A percentile compares a stretch with the other conserved stretches of the same genome.
These are phyloP conservation scores for Ophraella communa DNA, from an alignment of 2,888 invertebrate species.

Conservation along the genomic window DNA sequence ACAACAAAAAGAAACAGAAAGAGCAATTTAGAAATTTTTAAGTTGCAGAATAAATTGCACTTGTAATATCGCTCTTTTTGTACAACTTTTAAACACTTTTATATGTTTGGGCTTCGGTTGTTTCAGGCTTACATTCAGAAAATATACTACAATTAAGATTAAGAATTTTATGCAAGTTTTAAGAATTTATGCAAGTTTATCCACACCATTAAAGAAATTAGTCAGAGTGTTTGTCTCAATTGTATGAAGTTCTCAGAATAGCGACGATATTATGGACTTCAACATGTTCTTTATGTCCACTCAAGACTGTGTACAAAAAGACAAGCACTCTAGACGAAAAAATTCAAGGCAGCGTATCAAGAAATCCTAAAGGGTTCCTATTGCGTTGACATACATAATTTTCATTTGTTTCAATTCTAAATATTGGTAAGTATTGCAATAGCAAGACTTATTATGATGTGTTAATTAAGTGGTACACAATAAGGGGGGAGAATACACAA, in stretches of 20 bases:
- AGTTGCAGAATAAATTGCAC: background rate
- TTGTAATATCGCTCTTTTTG: conserved; percentile 10
- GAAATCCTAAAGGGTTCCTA: conserved; percentile 1
- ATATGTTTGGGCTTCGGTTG: conserved; percentile 11
- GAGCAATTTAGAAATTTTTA: conserved; percentile 1
- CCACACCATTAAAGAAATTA: conserved; percentile 5
- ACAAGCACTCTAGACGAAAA: conserved; percentile 10
- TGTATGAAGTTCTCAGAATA: conserved; percentile 5
- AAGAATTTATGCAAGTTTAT: conserved; percentile 8
- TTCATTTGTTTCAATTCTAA: conserved; percentile 3
- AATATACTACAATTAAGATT: conserved; percentile 7
- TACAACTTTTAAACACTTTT: background rate
- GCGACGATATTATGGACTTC: background rate
- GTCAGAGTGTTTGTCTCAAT: conserved; percentile 13
- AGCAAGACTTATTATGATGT: background rate
- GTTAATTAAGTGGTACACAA: no score
- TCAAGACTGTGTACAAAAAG: conserved; percentile 10
- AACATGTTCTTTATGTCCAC: background rate
- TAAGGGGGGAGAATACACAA: no score
- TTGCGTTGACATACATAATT: background rate
- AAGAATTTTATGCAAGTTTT: conserved; percentile 7
- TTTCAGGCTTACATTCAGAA: conserved; percentile 6
- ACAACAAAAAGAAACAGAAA: conserved; percentile 9
- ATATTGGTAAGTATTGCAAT: conserved; percentile 9
- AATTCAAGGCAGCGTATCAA: conserved; percentile 7